Evolutionary conservation across 2,113 vertebrate genomes (phyloP).

Genomic region (Seriola aureovittata): DNA sequence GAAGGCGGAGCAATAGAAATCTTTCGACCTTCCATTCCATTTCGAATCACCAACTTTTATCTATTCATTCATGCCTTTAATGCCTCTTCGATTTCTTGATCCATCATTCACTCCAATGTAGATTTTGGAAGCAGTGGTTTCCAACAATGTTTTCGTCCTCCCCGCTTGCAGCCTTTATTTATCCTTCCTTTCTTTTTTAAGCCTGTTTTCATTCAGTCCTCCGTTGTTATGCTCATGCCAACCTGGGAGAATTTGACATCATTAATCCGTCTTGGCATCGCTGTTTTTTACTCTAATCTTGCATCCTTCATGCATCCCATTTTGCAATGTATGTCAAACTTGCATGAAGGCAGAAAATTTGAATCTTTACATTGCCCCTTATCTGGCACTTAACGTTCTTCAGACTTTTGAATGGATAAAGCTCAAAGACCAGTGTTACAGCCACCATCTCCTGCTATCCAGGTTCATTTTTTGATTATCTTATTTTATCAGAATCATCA

Average conservation of each 20-base stretch:
- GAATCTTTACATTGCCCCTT: not conserved
- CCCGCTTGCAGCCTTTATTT: not conserved
- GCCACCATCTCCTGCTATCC: not conserved
- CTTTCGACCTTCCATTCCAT: not conserved
- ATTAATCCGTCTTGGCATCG: conserved; percentile 22
- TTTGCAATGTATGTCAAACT: not conserved
- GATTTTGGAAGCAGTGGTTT: conserved; percentile 28
- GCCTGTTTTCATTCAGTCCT: not conserved
- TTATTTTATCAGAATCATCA: not conserved
- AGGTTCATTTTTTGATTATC: not conserved
- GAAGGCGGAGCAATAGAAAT: conserved; percentile 48
- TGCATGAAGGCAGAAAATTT: not conserved
- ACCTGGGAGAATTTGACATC: conserved; percentile 21
- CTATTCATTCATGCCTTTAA: not conserved
- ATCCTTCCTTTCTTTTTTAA: not conserved
- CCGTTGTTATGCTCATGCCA: not conserved
- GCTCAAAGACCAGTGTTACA: not conserved
- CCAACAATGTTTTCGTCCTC: not conserved
- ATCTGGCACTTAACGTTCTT: not conserved
- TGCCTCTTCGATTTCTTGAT: not conserved
- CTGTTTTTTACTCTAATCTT: not conserved
- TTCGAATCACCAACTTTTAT: conserved; percentile 5
- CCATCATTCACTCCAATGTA: not conserved
- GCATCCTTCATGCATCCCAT: not conserved
- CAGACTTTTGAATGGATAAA: not conserved